A percentile compares a stretch with the other conserved stretches of the same genome.
Conservation (phyloP, 2,797 vertebrate genomes). For the Peromyscus melanophrys region DNA sequence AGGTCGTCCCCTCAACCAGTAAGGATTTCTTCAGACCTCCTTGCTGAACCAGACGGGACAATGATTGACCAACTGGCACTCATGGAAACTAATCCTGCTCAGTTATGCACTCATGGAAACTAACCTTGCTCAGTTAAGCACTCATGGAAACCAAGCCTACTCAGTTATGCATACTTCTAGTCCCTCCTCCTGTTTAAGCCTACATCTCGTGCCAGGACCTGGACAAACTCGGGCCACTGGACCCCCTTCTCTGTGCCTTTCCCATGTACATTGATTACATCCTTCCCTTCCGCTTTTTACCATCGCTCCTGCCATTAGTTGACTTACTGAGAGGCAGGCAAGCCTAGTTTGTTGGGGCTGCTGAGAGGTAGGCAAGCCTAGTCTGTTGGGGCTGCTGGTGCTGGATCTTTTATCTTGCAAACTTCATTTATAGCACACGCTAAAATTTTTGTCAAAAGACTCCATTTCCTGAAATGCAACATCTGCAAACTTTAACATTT, state of each 20-base stretch:
- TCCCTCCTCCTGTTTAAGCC: background rate
- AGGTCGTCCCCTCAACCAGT: background rate
- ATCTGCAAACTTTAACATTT: background rate
- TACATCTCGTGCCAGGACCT: too few species aligned
- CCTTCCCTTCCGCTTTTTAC: background rate
- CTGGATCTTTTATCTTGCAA: background rate
- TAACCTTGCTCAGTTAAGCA: background rate
- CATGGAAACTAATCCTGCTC: background rate
- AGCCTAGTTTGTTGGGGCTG: too few species aligned
- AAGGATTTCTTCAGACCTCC: background rate
- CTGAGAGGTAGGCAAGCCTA: background rate
- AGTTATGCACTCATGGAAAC: background rate
- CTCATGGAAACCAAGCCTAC: too few species aligned
- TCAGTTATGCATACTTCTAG: background rate
- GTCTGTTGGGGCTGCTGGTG: background rate
- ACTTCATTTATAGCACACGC: background rate
- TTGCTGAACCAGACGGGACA: background rate
- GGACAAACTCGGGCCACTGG: background rate
- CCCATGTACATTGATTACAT: background rate
- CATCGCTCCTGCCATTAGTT: background rate
- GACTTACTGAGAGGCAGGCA: background rate
- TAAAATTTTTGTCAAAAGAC: slow-evolving; percentile 24
- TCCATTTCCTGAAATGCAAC: slow-evolving; percentile 1
- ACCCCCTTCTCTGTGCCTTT: background rate
- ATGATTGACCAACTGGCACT: background rate